A percentile compares a stretch with the other conserved stretches of the same genome.
Evolutionary conservation across 2,888 invertebrate species (phyloP).

Genomic region (Ramazzottius varieornatus): DNA sequence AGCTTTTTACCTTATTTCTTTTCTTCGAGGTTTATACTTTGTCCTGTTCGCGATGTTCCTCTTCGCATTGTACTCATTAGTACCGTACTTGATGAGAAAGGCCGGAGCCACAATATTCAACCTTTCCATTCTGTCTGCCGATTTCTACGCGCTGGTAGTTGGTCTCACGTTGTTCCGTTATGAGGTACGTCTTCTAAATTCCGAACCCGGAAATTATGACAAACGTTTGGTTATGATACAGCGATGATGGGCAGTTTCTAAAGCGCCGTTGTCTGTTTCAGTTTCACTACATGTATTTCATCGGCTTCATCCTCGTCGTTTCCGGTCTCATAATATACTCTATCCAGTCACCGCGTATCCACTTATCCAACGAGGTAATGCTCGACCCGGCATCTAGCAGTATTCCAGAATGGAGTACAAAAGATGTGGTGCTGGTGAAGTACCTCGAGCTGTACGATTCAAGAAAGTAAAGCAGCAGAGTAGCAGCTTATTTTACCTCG

Average conservation of each 20-base stretch:
- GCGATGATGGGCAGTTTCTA: not conserved
- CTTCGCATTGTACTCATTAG: constrained; percentile 45
- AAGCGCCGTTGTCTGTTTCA: constrained; percentile 24
- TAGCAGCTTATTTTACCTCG: too few relatives aligned
- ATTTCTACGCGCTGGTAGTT: constrained; percentile 53
- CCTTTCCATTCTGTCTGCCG: constrained; percentile 49
- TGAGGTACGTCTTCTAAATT: constrained; percentile 34
- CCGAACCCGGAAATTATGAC: constrained; percentile 5
- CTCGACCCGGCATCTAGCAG: too few relatives aligned
- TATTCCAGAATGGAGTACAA: too few relatives aligned
- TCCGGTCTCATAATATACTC: constrained; percentile 40
- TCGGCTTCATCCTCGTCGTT: constrained; percentile 48
- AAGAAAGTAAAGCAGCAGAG: too few relatives aligned
- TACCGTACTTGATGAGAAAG: constrained; percentile 43
- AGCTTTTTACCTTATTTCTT: not conserved
- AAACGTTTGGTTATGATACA: too few relatives aligned
- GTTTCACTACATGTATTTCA: constrained; percentile 56
- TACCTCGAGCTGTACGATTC: too few relatives aligned
- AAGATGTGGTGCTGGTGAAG: too few relatives aligned
- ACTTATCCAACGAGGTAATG: not conserved
- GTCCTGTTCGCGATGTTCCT: constrained; percentile 38
- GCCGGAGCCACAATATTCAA: constrained; percentile 46
- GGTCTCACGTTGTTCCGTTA: constrained; percentile 54
- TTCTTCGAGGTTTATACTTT: constrained; percentile 12
- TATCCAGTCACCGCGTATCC: not conserved